Evolutionary conservation across 2,113 vertebrate species (phyloP).

Genomic region (Actenoides hombroni): DNA sequence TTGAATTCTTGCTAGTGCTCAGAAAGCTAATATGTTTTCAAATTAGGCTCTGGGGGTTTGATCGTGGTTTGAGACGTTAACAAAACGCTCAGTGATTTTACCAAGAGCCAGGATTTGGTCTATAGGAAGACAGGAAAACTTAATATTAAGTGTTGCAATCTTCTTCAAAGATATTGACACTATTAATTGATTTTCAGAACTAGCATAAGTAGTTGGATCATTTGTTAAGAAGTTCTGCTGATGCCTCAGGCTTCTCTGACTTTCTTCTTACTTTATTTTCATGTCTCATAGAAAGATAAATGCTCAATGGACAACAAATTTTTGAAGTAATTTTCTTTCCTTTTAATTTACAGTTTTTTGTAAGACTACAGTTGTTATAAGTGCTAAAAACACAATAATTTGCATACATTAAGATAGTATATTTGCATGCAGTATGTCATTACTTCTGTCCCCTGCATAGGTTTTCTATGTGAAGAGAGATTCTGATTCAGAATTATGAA

Average conservation of each 20-base stretch:
- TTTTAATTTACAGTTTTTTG: slow-evolving; percentile 48
- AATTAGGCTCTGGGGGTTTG: background rate
- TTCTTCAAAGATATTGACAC: background rate
- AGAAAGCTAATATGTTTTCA: background rate
- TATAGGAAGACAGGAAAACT: slow-evolving; percentile 1
- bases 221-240: slow-evolving; percentile 11
- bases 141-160: background rate
- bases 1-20: background rate
- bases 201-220: background rate
- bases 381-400: slow-evolving; percentile 37
- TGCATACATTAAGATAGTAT: slow-evolving; percentile 41
- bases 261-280: slow-evolving; percentile 24
- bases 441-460: slow-evolving; percentile 4
- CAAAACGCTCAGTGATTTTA: background rate
- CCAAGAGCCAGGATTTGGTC: background rate
- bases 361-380: slow-evolving; percentile 32
- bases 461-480: slow-evolving; percentile 1
- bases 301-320: background rate
- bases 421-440: background rate
- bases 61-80: background rate
- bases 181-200: slow-evolving; percentile 22
- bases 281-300: slow-evolving; percentile 8
- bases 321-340: slow-evolving; percentile 51
- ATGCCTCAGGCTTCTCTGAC: background rate
- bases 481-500: slow-evolving; percentile 4